These are phyloP conservation scores for Elymnias hypermnestra DNA, from an alignment of 1,140 invertebrate species.

Conservation along the genomic window DNA sequence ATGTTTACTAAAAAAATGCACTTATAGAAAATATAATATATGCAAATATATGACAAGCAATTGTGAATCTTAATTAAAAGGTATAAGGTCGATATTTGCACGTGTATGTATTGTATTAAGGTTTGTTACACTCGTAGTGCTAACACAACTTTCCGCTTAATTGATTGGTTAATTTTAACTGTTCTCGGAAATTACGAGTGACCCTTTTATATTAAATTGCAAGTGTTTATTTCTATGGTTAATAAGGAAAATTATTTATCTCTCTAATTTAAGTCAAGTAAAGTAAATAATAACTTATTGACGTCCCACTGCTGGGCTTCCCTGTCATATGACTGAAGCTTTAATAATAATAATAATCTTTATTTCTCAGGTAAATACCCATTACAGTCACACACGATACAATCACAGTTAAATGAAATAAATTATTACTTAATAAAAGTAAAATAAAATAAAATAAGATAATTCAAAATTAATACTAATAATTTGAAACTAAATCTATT, in stretches of 20 bases:
- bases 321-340: no score
- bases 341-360: no score
- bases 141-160: slow-evolving; percentile 13
- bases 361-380: no score
- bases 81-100: not conserved
- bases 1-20: slow-evolving; percentile 2
- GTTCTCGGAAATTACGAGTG: slow-evolving; percentile 15
- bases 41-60: not conserved
- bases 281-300: no score
- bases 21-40: not conserved
- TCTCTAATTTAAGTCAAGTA: no score
- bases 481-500: no score
- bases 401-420: no score
- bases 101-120: not conserved
- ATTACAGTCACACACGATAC: no score
- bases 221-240: slow-evolving; percentile 3
- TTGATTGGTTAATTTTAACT: slow-evolving; percentile 22
- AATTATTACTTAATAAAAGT: no score
- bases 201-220: slow-evolving; percentile 3
- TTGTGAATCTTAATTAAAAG: not conserved
- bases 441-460: no score
- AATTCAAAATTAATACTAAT: no score
- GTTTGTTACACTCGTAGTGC: slow-evolving; percentile 3
- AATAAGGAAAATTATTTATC: not conserved
- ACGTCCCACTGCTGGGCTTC: no score